Conservation (phyloP, 2,888 invertebrate species). For the Heliothis peltigera region DNA sequence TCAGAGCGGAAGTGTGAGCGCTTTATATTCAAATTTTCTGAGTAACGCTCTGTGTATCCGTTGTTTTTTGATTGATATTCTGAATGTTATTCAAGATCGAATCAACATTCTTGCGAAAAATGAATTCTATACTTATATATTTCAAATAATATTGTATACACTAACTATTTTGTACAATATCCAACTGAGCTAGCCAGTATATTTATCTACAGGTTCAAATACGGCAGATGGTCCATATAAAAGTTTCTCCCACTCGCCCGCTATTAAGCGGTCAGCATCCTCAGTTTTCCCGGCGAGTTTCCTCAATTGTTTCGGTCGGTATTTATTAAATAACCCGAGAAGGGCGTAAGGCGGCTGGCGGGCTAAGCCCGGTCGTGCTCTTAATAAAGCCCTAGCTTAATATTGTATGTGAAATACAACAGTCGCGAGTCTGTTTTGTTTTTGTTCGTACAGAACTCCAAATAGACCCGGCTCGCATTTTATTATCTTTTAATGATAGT, state of each 20-base stretch:
- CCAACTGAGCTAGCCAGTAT: not conserved
- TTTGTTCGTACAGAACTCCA: constrained; percentile 41
- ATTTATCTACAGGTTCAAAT: not conserved
- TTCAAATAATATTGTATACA: not conserved
- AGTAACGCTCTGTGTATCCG: constrained; percentile 30
- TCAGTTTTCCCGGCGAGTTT: constrained; percentile 74
- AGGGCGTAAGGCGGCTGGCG: constrained; percentile 76
- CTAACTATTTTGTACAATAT: not conserved
- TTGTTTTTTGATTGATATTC: constrained; percentile 31
- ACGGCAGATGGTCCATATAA: constrained; percentile 37
- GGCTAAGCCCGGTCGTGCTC: constrained; percentile 75
- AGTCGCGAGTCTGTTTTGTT: constrained; percentile 59
- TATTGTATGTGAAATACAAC: constrained; percentile 62
- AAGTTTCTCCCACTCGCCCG: constrained; percentile 46
- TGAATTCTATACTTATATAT: not conserved
- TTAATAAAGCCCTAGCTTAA: constrained; percentile 76
- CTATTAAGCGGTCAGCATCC: constrained; percentile 70
- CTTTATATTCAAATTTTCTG: constrained; percentile 54
- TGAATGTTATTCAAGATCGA: constrained; percentile 10
- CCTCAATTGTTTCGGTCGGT: constrained; percentile 80
- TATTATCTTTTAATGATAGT: constrained; percentile 53
- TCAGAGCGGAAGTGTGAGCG: constrained; percentile 48
- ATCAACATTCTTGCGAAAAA: not conserved
- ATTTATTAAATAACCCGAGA: constrained; percentile 87
- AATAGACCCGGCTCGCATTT: constrained; percentile 41